Evolutionary conservation across 2,113 vertebrate species (phyloP).

Genomic region (Leptobrachium leishanense): DNA sequence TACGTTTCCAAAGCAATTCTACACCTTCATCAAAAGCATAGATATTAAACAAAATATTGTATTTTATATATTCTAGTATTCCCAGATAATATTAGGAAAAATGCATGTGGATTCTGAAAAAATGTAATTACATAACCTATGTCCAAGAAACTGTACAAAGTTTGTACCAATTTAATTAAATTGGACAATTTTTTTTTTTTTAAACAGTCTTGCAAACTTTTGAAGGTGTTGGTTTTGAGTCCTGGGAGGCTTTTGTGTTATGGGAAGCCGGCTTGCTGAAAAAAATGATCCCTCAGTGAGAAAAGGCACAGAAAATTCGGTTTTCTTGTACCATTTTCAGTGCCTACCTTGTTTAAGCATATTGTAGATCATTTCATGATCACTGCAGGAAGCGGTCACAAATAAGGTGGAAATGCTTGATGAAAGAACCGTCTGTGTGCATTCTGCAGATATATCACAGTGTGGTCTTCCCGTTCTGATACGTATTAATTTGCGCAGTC

Average conservation of each 20-base stretch:
- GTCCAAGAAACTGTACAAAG: too few relatives aligned
- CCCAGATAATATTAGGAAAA: too few relatives aligned
- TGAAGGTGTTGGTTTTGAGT: background rate
- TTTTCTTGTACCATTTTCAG: background rate
- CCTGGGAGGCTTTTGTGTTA: constrained; percentile 16
- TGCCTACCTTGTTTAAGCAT: constrained; percentile 8
- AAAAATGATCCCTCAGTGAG: constrained; percentile 24
- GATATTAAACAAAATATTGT: too few relatives aligned
- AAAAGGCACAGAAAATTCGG: background rate
- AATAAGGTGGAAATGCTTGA: constrained; percentile 8
- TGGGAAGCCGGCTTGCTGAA: background rate
- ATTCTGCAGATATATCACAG: background rate
- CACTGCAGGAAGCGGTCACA: background rate
- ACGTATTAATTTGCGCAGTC: background rate
- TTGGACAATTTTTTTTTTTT: too few relatives aligned
- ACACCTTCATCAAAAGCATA: too few relatives aligned
- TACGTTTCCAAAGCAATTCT: too few relatives aligned
- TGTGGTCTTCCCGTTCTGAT: background rate
- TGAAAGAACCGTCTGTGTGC: constrained; percentile 12
- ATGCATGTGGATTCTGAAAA: too few relatives aligned
- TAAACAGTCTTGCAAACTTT: too few relatives aligned
- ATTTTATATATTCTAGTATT: too few relatives aligned
- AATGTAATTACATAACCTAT: too few relatives aligned
- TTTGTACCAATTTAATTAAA: too few relatives aligned
- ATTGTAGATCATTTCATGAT: constrained; percentile 13